Evolutionary conservation across 2,797 vertebrate species (phyloP).

Genomic region (Crocodylus rhombifer): DNA sequence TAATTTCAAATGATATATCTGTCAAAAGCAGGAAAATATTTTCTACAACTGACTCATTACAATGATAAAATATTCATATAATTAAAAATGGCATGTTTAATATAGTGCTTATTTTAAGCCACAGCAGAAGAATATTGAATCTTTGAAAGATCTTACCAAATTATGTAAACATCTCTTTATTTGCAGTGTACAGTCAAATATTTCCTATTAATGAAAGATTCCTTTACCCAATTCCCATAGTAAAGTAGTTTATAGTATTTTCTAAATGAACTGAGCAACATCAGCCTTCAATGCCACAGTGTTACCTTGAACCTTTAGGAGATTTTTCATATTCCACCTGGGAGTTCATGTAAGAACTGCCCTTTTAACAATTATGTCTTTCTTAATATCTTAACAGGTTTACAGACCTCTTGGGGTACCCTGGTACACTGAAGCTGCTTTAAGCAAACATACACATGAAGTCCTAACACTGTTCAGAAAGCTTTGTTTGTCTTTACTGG

Average conservation of each 20-base stretch:
- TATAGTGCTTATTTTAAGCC: slow-evolving; percentile 31
- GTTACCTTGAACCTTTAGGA: slow-evolving; percentile 58
- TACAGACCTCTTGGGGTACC: slow-evolving; percentile 48
- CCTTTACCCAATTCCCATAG: slow-evolving; percentile 71
- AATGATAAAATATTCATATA: slow-evolving; percentile 41
- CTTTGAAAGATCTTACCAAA: slow-evolving; percentile 72
- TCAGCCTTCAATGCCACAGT: slow-evolving; percentile 62
- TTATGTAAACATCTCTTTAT: slow-evolving; percentile 71
- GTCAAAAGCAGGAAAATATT: slow-evolving; percentile 23
- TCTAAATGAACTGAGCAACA: slow-evolving; percentile 67
- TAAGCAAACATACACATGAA: slow-evolving; percentile 41
- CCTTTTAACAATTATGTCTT: slow-evolving; percentile 73
- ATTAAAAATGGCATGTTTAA: slow-evolving; percentile 57
- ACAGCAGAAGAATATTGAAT: slow-evolving; percentile 58
- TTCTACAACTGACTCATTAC: slow-evolving; percentile 23
- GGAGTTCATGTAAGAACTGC: slow-evolving; percentile 70
- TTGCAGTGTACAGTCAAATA: slow-evolving; percentile 65
- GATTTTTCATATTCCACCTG: slow-evolving; percentile 58
- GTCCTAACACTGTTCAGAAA: slow-evolving; percentile 22
- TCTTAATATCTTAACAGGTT: slow-evolving; percentile 77
- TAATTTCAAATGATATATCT: background rate
- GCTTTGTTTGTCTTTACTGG: slow-evolving; percentile 1
- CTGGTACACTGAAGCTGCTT: slow-evolving; percentile 17
- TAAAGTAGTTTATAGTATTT: slow-evolving; percentile 74
- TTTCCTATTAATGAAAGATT: slow-evolving; percentile 77